Percentiles rank a stretch among this genome's conserved stretches.
Conservation (phyloP, 2,113 vertebrate species). For the Bettongia penicillata region DNA sequence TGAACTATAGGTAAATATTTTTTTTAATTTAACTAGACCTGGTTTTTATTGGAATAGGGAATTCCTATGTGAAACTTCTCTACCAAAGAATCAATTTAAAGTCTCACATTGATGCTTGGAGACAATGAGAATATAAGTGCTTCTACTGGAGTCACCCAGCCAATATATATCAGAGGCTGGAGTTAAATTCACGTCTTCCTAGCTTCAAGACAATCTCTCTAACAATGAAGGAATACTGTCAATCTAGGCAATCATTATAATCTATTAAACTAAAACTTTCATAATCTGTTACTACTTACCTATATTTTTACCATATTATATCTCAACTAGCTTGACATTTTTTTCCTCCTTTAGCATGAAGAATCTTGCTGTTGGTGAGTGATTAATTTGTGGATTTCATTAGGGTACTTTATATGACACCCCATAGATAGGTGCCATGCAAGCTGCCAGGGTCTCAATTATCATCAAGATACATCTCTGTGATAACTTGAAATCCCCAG, state of each 20-base stretch:
- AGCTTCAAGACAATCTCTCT: not conserved
- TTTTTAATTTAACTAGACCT: not conserved
- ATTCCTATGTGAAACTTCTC: not conserved
- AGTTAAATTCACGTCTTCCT: not conserved
- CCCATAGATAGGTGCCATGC: constrained; percentile 50
- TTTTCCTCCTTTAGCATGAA: constrained; percentile 10
- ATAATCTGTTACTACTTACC: not conserved
- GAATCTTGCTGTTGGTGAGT: constrained; percentile 43
- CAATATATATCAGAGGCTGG: not conserved
- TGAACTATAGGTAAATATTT: not conserved
- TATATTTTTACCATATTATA: not conserved
- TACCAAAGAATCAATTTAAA: not conserved
- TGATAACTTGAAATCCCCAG: constrained; percentile 62
- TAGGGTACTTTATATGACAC: constrained; percentile 53
- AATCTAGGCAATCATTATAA: not conserved
- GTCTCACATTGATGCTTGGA: not conserved
- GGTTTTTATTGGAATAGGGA: not conserved
- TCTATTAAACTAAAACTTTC: not conserved
- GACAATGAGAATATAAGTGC: not conserved
- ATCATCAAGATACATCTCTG: constrained; percentile 27
- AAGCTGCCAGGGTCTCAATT: constrained; percentile 65
- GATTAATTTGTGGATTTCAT: constrained; percentile 65
- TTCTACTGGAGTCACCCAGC: not conserved
- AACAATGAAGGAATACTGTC: not conserved
- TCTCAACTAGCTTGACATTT: constrained; percentile 26